Evolutionary conservation across 2,888 invertebrate genomes (phyloP).

Genomic region (Drosophila setosimentum): DNA sequence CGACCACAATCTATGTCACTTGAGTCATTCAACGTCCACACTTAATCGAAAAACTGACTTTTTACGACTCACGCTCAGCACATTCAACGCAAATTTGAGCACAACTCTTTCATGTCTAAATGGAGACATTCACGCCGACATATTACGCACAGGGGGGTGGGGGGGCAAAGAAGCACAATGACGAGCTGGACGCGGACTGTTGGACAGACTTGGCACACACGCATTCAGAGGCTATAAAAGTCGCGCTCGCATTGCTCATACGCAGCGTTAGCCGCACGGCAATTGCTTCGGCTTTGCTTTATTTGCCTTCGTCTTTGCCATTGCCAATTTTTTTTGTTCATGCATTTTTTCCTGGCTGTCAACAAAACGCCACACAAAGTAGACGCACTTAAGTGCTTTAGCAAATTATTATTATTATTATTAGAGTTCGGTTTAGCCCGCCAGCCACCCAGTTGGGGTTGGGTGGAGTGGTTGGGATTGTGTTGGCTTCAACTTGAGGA

Average conservation of each 20-base stretch:
- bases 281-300: constrained; percentile 62
- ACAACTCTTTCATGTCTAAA: constrained; percentile 58
- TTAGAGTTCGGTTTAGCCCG: constrained; percentile 30
- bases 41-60: background rate
- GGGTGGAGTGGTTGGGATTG: background rate
- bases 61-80: constrained; percentile 42
- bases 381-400: constrained; percentile 78
- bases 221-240: constrained; percentile 71
- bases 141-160: constrained; percentile 47
- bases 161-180: constrained; percentile 1
- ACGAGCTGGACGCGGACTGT: background rate
- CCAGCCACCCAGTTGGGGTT: background rate
- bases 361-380: constrained; percentile 67
- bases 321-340: background rate
- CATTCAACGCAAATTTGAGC: background rate
- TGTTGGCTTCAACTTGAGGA: constrained; percentile 18
- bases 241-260: constrained; percentile 70
- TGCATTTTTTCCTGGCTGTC: constrained; percentile 36
- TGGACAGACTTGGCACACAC: constrained; percentile 15
- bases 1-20: constrained; percentile 18
- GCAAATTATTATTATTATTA: constrained; percentile 79
- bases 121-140: constrained; percentile 66
- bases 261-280: constrained; percentile 61
- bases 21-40: background rate
- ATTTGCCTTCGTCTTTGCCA: constrained; percentile 39